phyloP scores from a whole-genome alignment of 2,888 invertebrate genomes.

The Scaptomyza tumidula region DNA sequence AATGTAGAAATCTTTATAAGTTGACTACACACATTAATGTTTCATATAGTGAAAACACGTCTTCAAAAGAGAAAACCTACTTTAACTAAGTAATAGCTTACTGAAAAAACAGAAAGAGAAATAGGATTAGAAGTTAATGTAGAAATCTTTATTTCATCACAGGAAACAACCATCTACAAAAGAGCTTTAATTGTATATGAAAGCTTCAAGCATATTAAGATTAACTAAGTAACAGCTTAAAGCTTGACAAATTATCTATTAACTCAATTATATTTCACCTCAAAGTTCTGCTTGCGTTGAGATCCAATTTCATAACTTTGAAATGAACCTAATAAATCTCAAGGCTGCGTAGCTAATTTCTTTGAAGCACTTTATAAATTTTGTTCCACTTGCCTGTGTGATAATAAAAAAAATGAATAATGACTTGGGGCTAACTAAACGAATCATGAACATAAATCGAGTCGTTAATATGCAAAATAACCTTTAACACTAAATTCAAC shows the following conservation, averaged over 20 bases:
- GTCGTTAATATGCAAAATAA: slow-evolving; percentile 25
- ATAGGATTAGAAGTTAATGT: no score
- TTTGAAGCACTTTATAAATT: not conserved
- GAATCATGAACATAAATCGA: slow-evolving; percentile 36
- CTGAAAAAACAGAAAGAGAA: no score
- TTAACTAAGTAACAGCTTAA: not conserved
- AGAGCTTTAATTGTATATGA: no score
- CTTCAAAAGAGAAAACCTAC: no score
- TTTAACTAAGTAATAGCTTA: no score
- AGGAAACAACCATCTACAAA: no score
- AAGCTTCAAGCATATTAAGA: no score
- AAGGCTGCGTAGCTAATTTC: slow-evolving; percentile 6
- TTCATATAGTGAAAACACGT: no score
- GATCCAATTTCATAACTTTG: not conserved
- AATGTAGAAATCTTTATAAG: not conserved
- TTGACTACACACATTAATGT: no score
- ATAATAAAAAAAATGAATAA: slow-evolving; percentile 34
- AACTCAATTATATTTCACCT: not conserved
- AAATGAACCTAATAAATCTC: not conserved
- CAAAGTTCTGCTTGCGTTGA: not conserved
- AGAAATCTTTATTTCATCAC: no score
- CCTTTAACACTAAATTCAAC: slow-evolving; percentile 9
- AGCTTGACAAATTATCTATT: not conserved
- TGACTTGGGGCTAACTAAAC: slow-evolving; percentile 14
- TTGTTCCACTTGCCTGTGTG: not conserved